Base-by-base conservation (phyloP, 2,888 invertebrate species). In the Oligia latruncula region DNA sequence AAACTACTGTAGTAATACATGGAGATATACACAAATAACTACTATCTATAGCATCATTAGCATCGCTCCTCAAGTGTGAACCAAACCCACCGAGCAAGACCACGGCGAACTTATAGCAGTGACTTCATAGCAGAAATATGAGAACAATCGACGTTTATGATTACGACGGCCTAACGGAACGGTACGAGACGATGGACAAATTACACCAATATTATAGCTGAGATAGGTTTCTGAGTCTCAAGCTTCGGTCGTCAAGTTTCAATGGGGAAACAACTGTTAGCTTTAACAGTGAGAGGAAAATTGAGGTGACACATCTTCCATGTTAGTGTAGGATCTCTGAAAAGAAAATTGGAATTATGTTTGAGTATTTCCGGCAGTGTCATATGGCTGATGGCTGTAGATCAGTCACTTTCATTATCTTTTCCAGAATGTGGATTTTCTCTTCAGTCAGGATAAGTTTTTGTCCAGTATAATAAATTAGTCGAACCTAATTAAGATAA, bases 81-180 rank as follows among this genome's bases (percentile, higher is more conserved):
- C 6, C 55, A 2, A 0, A 11, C 80, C 35, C 13, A 8, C 1
- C 8, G 9, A 60, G 40, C 64, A 20, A 23, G 52, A 40, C 49
- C 49, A 46, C 40, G 40, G 52, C 29, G n/a, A 46, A 43, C 68
- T n/a, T 64, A 55, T 43, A 67, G 20, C 60, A 84, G 81, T 85
- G 83, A 85, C 87, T 79, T 77, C 80, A 82, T 84, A 71, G 81
- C 75, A 86, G 86, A 90, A 87, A 90, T 87, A 87, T 88, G 86
- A 89, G 87, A 87, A 85, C 88, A 88, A 87, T 89, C 85, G 73
- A 78, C 77, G 75, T 78, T 84, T 87, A 82, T 79, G 78, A 82
- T 78, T 66, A 81, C 83, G 74, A 77, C 23, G 23, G 49, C 60
- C 23, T 1, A 1, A 1, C 29, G 29, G 29, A 90, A 89, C 88